Evolutionary conservation across 2,113 vertebrate genomes (phyloP).

Genomic region (Carassius carassius): DNA sequence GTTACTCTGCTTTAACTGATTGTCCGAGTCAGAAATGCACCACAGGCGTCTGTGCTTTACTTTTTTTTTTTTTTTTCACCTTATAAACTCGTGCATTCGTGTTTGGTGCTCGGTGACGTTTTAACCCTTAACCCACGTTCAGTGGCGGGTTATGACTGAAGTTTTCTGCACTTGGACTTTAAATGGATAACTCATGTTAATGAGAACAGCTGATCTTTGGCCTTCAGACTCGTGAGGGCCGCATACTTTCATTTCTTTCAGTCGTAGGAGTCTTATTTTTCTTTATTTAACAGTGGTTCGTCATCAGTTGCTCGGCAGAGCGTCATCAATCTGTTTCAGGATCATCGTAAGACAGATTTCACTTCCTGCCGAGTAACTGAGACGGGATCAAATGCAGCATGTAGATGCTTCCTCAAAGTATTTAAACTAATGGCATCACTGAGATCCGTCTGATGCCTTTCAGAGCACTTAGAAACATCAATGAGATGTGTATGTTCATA

Average conservation of each 20-base stretch:
- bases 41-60: constrained; percentile 26
- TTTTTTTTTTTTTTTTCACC: background rate
- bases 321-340: constrained; percentile 53
- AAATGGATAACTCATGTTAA: constrained; percentile 26
- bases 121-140: constrained; percentile 75
- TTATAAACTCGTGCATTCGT: constrained; percentile 48
- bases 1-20: constrained; percentile 70
- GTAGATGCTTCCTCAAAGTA: constrained; percentile 31
- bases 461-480: constrained; percentile 37
- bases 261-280: constrained; percentile 45
- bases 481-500: constrained; percentile 34
- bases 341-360: constrained; percentile 10
- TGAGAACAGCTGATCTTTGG: background rate
- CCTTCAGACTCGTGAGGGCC: background rate
- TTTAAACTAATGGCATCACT: background rate
- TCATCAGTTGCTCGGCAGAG: constrained; percentile 26
- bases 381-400: constrained; percentile 29
- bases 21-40: constrained; percentile 70
- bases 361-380: background rate
- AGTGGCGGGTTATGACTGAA: constrained; percentile 82
- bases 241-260: background rate
- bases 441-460: constrained; percentile 28
- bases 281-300: constrained; percentile 21
- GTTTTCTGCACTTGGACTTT: constrained; percentile 66
- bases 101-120: constrained; percentile 80